Evolutionary conservation across 2,797 vertebrate species (phyloP).

Genomic region (Scomberomorus guttatus): DNA sequence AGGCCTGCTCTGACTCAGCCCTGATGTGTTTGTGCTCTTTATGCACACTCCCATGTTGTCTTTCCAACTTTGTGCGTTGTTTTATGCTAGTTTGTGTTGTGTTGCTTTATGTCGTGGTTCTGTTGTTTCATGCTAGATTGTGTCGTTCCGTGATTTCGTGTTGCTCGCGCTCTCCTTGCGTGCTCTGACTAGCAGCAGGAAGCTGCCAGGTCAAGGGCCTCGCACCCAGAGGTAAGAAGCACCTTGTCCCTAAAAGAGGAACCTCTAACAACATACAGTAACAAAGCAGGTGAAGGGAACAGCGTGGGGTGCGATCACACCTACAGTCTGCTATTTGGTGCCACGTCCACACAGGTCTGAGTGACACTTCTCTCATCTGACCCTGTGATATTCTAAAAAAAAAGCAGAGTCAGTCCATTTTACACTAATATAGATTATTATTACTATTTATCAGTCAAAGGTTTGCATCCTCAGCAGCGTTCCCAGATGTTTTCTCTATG

Average conservation of each 20-base stretch:
- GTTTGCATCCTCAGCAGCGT: background rate
- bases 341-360: conserved; percentile 30
- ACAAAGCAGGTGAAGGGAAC: conserved; percentile 41
- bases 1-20: conserved; percentile 36
- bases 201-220: conserved; percentile 72
- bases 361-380: conserved; percentile 11
- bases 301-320: conserved; percentile 36
- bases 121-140: background rate
- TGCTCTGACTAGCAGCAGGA: conserved; percentile 52
- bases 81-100: background rate
- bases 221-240: conserved; percentile 50
- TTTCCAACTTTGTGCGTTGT: background rate
- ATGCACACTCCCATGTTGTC: background rate
- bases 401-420: background rate
- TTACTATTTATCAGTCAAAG: conserved; percentile 1
- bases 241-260: conserved; percentile 34
- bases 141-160: background rate
- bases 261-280: conserved; percentile 34
- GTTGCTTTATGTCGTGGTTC: background rate
- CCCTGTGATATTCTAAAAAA: conserved; percentile 6
- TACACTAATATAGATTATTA: background rate
- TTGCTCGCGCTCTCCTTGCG: conserved; percentile 23
- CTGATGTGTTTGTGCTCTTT: conserved; percentile 27
- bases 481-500: background rate
- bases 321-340: conserved; percentile 10